phyloP scores from a whole-genome alignment of 2,113 vertebrate genomes.

The Dinomys branickii region DNA sequence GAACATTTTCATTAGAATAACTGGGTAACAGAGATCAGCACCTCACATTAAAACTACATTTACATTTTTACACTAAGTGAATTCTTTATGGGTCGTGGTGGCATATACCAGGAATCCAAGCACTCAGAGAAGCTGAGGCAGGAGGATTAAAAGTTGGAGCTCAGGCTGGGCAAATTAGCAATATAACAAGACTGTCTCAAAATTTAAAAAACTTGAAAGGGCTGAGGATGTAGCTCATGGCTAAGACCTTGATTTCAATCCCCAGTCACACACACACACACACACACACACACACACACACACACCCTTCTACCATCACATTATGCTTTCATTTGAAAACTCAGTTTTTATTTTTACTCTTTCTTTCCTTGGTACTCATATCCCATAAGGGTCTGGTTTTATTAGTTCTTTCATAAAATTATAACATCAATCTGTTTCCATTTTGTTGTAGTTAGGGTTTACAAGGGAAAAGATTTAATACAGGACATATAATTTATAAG shows the following conservation, averaged over 20 bases:
- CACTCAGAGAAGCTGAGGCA: background rate
- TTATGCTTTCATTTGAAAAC: background rate
- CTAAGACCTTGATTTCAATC: background rate
- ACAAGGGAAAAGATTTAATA: background rate
- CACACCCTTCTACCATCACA: background rate
- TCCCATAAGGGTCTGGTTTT: background rate
- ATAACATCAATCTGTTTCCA: background rate
- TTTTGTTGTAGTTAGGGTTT: background rate
- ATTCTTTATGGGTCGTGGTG: background rate
- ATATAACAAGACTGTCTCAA: background rate
- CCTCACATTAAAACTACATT: background rate
- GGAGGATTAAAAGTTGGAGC: background rate
- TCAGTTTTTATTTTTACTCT: conserved; percentile 6
- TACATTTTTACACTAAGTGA: background rate
- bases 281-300: background rate
- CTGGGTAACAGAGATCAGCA: background rate
- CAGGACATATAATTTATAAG: background rate
- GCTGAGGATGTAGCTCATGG: no score
- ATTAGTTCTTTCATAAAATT: background rate
- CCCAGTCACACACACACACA: background rate
- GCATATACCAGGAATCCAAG: no score
- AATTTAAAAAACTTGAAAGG: background rate
- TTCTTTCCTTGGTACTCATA: background rate
- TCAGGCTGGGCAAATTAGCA: background rate
- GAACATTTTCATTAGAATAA: background rate